Evolutionary conservation across 2,888 invertebrate species (phyloP).

Genomic region (Stenoptilia bipunctidactyla): DNA sequence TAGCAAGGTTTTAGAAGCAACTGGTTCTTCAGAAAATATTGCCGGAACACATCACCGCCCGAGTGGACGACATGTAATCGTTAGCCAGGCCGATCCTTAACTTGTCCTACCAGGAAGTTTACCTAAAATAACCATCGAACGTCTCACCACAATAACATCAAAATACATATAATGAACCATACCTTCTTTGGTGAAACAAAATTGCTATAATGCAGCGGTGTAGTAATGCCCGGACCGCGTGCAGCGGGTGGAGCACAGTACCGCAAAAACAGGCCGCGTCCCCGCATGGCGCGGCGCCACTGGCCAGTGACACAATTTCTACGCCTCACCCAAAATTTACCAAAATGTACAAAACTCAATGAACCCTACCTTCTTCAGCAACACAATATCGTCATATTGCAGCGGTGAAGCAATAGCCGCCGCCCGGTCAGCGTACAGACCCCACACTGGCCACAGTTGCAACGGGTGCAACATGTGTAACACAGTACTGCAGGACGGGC

Average conservation of each 20-base stretch:
- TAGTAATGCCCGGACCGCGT: constrained; percentile 83
- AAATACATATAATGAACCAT: too few relatives aligned
- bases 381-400: constrained; percentile 83
- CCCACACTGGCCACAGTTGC: constrained; percentile 84
- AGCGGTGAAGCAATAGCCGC: constrained; percentile 85
- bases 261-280: constrained; percentile 78
- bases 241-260: constrained; percentile 77
- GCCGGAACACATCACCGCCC: too few relatives aligned
- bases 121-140: too few relatives aligned
- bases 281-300: constrained; percentile 78
- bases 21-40: too few relatives aligned
- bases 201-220: constrained; percentile 83
- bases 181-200: constrained; percentile 81
- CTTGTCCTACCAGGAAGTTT: too few relatives aligned
- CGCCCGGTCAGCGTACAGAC: constrained; percentile 83
- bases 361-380: constrained; percentile 79
- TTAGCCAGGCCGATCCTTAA: too few relatives aligned
- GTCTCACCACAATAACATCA: too few relatives aligned
- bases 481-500: constrained; percentile 77
- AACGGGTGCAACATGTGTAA: constrained; percentile 80
- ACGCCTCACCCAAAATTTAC: too few relatives aligned
- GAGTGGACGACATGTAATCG: too few relatives aligned
- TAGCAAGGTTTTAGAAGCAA: too few relatives aligned
- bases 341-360: too few relatives aligned
- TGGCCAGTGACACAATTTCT: too few relatives aligned